These are phyloP conservation scores for Lagria hirta DNA, from an alignment of 2,888 invertebrate species.

Conservation along the genomic window DNA sequence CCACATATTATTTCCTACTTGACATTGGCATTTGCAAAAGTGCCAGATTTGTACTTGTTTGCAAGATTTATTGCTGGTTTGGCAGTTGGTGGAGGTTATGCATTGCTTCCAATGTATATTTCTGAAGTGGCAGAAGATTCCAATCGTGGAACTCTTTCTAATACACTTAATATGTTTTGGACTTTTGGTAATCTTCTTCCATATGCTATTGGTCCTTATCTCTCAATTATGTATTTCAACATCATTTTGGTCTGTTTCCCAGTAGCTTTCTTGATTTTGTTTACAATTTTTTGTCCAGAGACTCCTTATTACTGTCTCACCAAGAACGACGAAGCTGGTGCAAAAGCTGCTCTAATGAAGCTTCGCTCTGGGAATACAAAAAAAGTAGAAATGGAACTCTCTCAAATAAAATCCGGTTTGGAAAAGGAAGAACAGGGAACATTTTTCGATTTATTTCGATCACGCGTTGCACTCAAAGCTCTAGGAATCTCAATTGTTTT, in stretches of 20 bases:
- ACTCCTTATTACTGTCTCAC: constrained; percentile 14
- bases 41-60: constrained; percentile 57
- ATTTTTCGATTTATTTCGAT: constrained; percentile 8
- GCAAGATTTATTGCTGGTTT: constrained; percentile 65
- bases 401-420: constrained; percentile 4
- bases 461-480: constrained; percentile 8
- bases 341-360: constrained; percentile 5
- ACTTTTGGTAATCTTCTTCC: constrained; percentile 18
- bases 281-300: constrained; percentile 51
- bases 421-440: constrained; percentile 5
- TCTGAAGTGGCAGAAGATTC: constrained; percentile 82
- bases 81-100: constrained; percentile 68
- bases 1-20: constrained; percentile 72
- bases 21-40: constrained; percentile 61
- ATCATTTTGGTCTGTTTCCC: constrained; percentile 18
- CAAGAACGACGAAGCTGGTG: constrained; percentile 7
- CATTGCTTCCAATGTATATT: constrained; percentile 81
- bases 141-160: constrained; percentile 77
- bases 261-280: neutral
- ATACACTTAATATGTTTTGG: constrained; percentile 45
- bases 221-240: constrained; percentile 11
- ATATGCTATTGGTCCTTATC: constrained; percentile 14
- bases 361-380: constrained; percentile 5
- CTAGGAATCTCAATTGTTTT: constrained; percentile 50
- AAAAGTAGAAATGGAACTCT: constrained; percentile 7